These are phyloP conservation scores for Perizoma affinitatum DNA, from an alignment of 2,888 invertebrate species.

Conservation along the genomic window DNA sequence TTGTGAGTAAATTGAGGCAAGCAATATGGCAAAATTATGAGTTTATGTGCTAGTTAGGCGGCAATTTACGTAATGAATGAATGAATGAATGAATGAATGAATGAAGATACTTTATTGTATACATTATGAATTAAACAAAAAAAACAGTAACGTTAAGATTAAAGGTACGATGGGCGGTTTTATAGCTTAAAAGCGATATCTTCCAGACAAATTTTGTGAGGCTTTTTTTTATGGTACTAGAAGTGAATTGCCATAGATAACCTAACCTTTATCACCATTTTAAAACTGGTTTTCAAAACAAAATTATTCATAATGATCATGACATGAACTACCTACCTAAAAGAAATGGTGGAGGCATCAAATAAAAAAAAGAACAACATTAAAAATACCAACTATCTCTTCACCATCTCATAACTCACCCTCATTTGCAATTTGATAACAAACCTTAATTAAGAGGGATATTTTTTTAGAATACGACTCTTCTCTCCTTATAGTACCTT, in stretches of 20 bases:
- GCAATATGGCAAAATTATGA: conserved; percentile 8
- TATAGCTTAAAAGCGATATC: no score
- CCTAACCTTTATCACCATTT: no score
- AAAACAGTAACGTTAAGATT: no score
- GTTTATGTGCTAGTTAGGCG: conserved; percentile 19
- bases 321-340: no score
- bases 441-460: conserved; percentile 22
- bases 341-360: no score
- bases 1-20: conserved; percentile 15
- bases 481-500: not conserved
- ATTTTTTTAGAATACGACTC: conserved; percentile 5
- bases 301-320: no score
- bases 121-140: no score
- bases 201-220: no score
- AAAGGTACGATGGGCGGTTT: no score
- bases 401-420: not conserved
- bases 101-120: no score
- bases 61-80: conserved; percentile 15
- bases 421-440: conserved; percentile 1
- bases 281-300: no score
- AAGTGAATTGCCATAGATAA: no score
- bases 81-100: conserved; percentile 7
- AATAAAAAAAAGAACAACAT: not conserved
- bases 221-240: not conserved
- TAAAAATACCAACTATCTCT: not conserved